Evolutionary conservation across 2,888 invertebrate genomes (phyloP), one percentile per base, ranked within the genome.

Genomic region (Laspeyria flexula): DNA sequence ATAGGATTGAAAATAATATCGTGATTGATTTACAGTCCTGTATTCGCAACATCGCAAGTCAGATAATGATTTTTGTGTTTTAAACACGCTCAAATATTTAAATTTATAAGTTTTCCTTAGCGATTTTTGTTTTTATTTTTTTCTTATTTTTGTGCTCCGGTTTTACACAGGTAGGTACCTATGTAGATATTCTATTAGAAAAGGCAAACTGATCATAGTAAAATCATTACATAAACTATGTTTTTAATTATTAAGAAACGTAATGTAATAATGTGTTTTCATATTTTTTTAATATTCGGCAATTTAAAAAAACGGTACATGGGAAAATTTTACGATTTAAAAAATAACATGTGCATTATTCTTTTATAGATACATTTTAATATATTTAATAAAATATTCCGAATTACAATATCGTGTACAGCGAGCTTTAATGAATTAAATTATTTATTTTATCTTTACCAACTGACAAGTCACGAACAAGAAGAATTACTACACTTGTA

Each of bases 61-160:
- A 83, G 85, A 83, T 88, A 89, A 89, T 88, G 81, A 81, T n/a
- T n/a, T 84, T 82, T 75, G 79, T 74, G 85, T 86, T 87, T 85
- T 75, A 83, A 84, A 84, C 82, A 80, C 83, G 81, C 80, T 78
- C 81, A 85, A 86, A 87, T 86, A 84, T 86, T 86, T 85, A 83
- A 83, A 79, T 82, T 79, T 64, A 76, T 71, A 70, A 78, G 79
- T 76, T 83, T 80, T 83, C 79, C 78, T 80, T 66, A 71, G 79
- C n/a, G n/a, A 81, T 82, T 75, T 73, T 65, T 67, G 76, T 81
- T 77, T 73, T 48, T 63, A 77, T 70, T 73, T 60, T 60, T 65
- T 66, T 61, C 47, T 71, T 69, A 72, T 76, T 74, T 75, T 71
- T 76, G n/a, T n/a, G n/a, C n/a, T n/a, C n/a, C n/a, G n/a, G n/a